These are phyloP conservation scores for Trisateles emortualis DNA, from an alignment of 2,888 invertebrate species.

Conservation along the genomic window DNA sequence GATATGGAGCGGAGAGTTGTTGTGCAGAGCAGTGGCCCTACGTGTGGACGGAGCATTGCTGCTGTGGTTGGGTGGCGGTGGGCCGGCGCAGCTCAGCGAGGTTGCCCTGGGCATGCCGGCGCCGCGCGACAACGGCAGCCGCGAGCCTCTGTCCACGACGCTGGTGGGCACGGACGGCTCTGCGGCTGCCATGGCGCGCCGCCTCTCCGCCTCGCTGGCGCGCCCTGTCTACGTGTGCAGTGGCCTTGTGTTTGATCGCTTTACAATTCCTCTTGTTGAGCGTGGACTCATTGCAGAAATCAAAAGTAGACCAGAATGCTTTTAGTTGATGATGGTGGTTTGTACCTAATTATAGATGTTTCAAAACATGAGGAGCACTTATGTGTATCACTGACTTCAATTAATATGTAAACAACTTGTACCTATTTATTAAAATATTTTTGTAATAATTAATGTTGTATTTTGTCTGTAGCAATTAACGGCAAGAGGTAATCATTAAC, in stretches of 20 bases:
- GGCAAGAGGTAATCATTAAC: too few relatives aligned
- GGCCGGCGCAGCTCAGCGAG: slow-evolving; percentile 49
- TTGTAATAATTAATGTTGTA: too few relatives aligned
- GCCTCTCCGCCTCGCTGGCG: slow-evolving; percentile 52
- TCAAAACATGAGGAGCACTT: too few relatives aligned
- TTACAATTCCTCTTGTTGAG: slow-evolving; percentile 63
- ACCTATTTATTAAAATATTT: too few relatives aligned
- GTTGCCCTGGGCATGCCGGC: slow-evolving; percentile 60
- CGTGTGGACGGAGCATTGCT: slow-evolving; percentile 65
- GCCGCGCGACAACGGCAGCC: slow-evolving; percentile 12
- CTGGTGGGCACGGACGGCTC: slow-evolving; percentile 48
- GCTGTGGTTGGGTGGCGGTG: slow-evolving; percentile 65
- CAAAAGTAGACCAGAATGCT: slow-evolving; percentile 59
- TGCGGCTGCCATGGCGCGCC: slow-evolving; percentile 59
- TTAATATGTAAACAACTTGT: too few relatives aligned
- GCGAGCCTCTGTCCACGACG: slow-evolving; percentile 44
- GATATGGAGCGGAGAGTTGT: slow-evolving; percentile 63
- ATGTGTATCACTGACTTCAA: too few relatives aligned
- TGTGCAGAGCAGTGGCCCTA: slow-evolving; percentile 61
- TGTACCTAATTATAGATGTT: too few relatives aligned
- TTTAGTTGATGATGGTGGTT: slow-evolving; percentile 21
- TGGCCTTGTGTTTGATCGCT: slow-evolving; percentile 57
- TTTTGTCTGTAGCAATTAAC: too few relatives aligned
- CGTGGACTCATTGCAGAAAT: slow-evolving; percentile 57
- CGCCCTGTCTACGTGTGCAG: slow-evolving; percentile 63